These are phyloP conservation scores for Bradypus variegatus DNA, from an alignment of 2,797 vertebrate species.

Conservation along the genomic window DNA sequence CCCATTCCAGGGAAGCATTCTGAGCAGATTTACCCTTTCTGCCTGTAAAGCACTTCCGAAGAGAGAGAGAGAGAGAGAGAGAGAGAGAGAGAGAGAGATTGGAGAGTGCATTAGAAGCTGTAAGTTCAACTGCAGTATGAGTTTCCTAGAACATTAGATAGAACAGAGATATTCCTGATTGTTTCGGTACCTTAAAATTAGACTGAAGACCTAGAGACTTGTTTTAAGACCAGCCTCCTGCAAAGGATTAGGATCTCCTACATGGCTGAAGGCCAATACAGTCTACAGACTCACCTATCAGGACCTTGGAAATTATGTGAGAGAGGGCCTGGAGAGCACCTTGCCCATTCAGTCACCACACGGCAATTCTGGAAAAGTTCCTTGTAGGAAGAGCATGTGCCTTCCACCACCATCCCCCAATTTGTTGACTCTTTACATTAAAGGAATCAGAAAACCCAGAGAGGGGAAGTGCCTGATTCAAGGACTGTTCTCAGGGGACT, in stretches of 20 bases:
- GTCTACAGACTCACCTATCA: neutral
- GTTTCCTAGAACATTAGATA: neutral
- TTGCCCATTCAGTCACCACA: neutral
- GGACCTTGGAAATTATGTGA: neutral
- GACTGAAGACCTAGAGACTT: neutral
- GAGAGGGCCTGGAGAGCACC: neutral
- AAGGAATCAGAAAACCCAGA: neutral
- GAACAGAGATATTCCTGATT: neutral
- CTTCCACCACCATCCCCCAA: neutral
- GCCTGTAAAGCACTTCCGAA: neutral
- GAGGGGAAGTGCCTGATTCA: neutral
- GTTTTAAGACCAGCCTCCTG: neutral
- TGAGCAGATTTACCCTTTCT: neutral
- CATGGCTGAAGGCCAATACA: neutral
- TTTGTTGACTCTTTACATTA: neutral
- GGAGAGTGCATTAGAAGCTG: neutral
- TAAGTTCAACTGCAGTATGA: neutral
- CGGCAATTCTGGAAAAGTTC: neutral
- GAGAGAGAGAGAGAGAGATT: too few relatives aligned
- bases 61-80: neutral
- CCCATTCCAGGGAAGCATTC: neutral
- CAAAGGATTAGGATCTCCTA: neutral
- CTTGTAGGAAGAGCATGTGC: neutral
- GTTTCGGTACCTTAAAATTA: slow-evolving; percentile 3
- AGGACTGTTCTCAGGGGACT: neutral